Evolutionary conservation across 2,888 invertebrate genomes (phyloP).

Genomic region (Hirtodrosophila alboralis): DNA sequence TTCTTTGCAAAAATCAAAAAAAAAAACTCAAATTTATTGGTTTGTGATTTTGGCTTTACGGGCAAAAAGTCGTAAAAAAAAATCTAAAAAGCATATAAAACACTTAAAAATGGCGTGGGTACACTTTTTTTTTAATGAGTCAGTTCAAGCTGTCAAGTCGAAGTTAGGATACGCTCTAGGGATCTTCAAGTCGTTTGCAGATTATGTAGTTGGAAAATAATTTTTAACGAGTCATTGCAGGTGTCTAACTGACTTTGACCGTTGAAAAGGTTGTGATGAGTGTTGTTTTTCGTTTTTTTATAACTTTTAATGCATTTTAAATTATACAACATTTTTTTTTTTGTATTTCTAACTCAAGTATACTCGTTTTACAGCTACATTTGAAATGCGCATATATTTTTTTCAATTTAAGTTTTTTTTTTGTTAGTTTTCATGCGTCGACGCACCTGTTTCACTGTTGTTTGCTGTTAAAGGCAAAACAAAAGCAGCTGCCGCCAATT

Average conservation of each 20-base stretch:
- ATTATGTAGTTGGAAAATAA: slow-evolving; percentile 10
- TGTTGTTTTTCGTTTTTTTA: too few species aligned
- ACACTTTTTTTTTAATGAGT: slow-evolving; percentile 47
- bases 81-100: slow-evolving; percentile 55
- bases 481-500: slow-evolving; percentile 77
- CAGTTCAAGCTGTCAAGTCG: slow-evolving; percentile 15
- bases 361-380: slow-evolving; percentile 15
- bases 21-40: slow-evolving; percentile 43
- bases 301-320: slow-evolving; percentile 69
- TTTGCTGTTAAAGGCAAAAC: slow-evolving; percentile 58
- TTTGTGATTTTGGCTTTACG: slow-evolving; percentile 48
- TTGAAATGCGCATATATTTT: slow-evolving; percentile 22
- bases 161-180: slow-evolving; percentile 1
- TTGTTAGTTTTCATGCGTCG: slow-evolving; percentile 37
- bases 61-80: slow-evolving; percentile 47
- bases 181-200: slow-evolving; percentile 36
- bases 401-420: slow-evolving; percentile 21
- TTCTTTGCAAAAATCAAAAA: slow-evolving; percentile 1
- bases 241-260: slow-evolving; percentile 45
- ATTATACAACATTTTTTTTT: slow-evolving; percentile 45
- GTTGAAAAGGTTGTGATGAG: slow-evolving; percentile 29
- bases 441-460: slow-evolving; percentile 70
- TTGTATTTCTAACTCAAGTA: slow-evolving; percentile 5
- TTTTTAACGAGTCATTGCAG: slow-evolving; percentile 72
- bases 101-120: slow-evolving; percentile 60